Percentiles rank a stretch among this genome's conserved stretches.
phyloP scores from a whole-genome alignment of 2,113 vertebrate genomes.

The Chloebia gouldiae region DNA sequence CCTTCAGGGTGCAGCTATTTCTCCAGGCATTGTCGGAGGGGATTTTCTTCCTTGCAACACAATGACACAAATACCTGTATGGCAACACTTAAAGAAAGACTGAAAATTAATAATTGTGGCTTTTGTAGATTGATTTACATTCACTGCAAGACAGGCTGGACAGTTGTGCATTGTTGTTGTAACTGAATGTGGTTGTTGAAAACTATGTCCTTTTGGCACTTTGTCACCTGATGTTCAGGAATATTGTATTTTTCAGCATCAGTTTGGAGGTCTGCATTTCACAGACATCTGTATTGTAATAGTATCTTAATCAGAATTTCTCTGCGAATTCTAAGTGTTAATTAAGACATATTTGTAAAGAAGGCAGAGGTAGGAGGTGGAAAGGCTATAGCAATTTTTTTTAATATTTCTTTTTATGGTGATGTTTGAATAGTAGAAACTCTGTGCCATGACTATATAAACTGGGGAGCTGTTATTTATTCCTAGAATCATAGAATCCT shows the following conservation, averaged over 20 bases:
- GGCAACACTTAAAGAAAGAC: background rate
- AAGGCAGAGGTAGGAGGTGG: background rate
- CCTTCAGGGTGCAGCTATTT: background rate
- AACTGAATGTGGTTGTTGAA: background rate
- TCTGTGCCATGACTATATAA: background rate
- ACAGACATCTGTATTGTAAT: rapidly evolving
- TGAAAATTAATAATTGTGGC: background rate
- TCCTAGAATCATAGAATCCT: background rate
- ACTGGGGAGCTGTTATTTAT: background rate
- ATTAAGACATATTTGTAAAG: background rate
- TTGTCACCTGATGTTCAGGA: background rate
- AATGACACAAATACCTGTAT: background rate
- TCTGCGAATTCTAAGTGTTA: background rate
- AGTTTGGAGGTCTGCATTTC: background rate
- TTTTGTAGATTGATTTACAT: background rate
- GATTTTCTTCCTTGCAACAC: background rate
- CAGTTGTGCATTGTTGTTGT: background rate
- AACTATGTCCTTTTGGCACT: background rate
- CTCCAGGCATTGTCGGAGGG: background rate
- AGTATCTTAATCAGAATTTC: background rate
- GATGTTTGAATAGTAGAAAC: background rate
- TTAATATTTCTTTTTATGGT: background rate
- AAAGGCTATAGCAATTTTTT: background rate
- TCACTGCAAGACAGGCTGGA: background rate
- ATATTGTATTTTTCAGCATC: background rate